Evolutionary conservation across 1,140 invertebrate genomes (phyloP), one percentile per base, ranked within the genome.

Genomic region (Ceratina calcarata): DNA sequence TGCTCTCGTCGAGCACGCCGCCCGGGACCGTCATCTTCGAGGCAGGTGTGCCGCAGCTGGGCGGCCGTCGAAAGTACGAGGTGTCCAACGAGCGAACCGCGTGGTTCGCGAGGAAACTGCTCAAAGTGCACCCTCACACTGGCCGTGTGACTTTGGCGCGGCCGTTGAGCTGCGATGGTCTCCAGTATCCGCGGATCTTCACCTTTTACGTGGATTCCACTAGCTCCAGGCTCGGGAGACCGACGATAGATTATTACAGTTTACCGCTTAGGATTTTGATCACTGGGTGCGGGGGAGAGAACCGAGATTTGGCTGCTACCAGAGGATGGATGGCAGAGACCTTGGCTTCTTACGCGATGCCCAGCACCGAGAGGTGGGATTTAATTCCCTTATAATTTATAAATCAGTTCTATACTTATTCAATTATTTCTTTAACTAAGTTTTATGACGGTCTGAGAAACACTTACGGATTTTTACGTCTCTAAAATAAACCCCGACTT

Each of bases 191-290:
- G 0, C 96, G 96, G 83, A 94, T 97, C 20, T 97, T 98, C 91
- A 97, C 96, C 6, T 95, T 97, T 83, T 97, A 97, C 91, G 95
- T 98, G 74, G 97, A 98, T 88, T 97, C 97, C 18, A 96, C 96
- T 32, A 96, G 96, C 57, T 96, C 96, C 84, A 94, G 95, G 60
- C 93, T 97, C 49, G 92, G 92, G 32, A 85, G 92, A 15, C 94
- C 95, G 6, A 97, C 96, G 71, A 95, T 97, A 60, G 96, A 97
- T 86, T 98, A 97, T 87, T 97, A 97, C 86, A 97, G 97, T 82
- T 89, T 97, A 61, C 97, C 97, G 0, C 91, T 98, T 32, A 93
- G 97, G 71, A 94, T 98, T 64, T 93, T 97, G 68, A 95, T 98
- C 22, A 95, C 95, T n/a, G 97, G 97, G 2, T 97, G 97, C 85